phyloP scores from a whole-genome alignment of 2,797 vertebrate genomes.

The Rhabdophis nuchalis region DNA sequence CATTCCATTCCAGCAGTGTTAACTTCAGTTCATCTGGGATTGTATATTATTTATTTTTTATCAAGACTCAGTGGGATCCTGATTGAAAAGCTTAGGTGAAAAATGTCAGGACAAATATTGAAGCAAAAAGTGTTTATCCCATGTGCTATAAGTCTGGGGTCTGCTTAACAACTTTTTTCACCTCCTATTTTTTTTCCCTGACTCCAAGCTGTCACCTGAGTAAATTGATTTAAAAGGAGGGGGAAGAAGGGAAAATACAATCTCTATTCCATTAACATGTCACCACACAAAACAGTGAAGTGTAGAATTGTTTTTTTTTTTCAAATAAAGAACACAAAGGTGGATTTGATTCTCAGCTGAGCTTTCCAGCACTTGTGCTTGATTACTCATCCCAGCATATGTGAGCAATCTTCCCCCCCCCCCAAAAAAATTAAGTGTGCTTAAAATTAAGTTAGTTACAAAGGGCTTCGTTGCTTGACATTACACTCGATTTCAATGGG shows the following conservation, averaged over 20 bases:
- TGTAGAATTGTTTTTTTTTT: constrained; percentile 34
- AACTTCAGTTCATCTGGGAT: constrained; percentile 64
- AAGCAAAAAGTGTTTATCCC: constrained; percentile 51
- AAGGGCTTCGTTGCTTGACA: background rate
- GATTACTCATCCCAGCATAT: background rate
- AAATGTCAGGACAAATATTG: constrained; percentile 52
- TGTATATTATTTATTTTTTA: constrained; percentile 66
- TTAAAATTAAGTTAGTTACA: background rate
- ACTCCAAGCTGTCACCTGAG: constrained; percentile 1
- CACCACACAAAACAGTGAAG: background rate
- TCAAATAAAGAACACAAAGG: background rate
- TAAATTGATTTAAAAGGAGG: constrained; percentile 35
- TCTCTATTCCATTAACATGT: constrained; percentile 21
- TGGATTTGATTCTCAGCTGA: background rate
- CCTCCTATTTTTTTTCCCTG: background rate
- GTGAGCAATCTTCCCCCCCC: no score
- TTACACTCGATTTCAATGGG: background rate
- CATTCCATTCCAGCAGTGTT: constrained; percentile 60
- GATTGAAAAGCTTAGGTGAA: constrained; percentile 61
- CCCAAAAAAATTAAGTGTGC: background rate
- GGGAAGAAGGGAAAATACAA: background rate
- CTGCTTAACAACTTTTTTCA: constrained; percentile 10
- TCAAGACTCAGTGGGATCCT: constrained; percentile 63
- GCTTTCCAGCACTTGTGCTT: background rate
- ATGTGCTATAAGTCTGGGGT: constrained; percentile 25